Base-by-base conservation (phyloP, 2,888 invertebrate species). In the Entomobrya proxima region DNA sequence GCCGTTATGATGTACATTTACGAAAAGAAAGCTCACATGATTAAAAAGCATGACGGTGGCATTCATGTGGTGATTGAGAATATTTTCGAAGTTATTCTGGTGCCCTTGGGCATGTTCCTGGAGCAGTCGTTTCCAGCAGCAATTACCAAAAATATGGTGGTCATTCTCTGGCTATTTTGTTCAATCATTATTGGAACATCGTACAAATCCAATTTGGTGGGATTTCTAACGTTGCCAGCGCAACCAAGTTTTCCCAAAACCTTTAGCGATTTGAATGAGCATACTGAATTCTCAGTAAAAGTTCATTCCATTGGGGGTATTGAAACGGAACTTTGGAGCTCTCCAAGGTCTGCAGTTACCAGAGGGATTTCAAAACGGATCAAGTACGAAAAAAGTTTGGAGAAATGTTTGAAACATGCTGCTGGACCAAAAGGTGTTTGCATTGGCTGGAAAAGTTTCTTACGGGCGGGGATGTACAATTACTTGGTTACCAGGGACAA, bases 171-270 rank as follows among this genome's bases (percentile, higher is more conserved):
- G 87, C 64, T 82, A 32, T 4, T 75, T 3, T 37, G 64, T 13
- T 18, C 74, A 0, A 21, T 75, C 11, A n/a, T 69, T 0, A 27
- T 87, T n/a, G 75, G 58, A 0, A 55, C 35, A 11, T 44, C 69
- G 0, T 87, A 87, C 32, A 82, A 75, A 47, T 75, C 77, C 9
- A 85, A 85, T 37, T 75, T 87, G 5, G 72, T 85, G 27, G 75
- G 72, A 3, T 85, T 75, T 52, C 32, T 87, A 18, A 78, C 85
- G 0, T 85, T 87, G 15, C 82, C 78, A 1, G 79, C 72, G 24
- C 37, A 72, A n/a, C 52, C 64, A 15, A 27, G 7, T 18, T 2
- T 74, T 79, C 78, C 81, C 13, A 47, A 3, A 47, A 35, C 81
- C 7, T 74, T 81, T 35, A 9, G 35, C 1, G 21, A 50, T 0